phyloP scores from a whole-genome alignment of 2,888 invertebrate species.

The Prosapia bicincta region DNA sequence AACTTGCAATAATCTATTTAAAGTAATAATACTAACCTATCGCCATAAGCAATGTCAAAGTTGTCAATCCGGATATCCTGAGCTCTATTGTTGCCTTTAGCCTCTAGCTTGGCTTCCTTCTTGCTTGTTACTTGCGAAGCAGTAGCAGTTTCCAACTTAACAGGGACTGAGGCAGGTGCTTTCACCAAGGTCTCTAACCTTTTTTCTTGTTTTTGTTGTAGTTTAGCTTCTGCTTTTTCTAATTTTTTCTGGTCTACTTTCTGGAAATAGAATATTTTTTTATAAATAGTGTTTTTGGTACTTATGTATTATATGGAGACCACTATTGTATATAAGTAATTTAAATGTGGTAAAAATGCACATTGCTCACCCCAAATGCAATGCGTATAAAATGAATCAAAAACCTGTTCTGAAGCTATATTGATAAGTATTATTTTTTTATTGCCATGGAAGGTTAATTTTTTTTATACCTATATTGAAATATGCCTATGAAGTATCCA shows the following conservation, averaged over 20 bases:
- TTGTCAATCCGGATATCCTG: conserved; percentile 97
- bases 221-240: conserved; percentile 92
- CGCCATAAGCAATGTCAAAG: conserved; percentile 97
- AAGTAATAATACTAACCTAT: conserved; percentile 64
- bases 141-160: conserved; percentile 70
- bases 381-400: no score
- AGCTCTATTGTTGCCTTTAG: conserved; percentile 83
- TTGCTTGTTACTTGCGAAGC: conserved; percentile 92
- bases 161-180: conserved; percentile 42
- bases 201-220: conserved; percentile 91
- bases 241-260: conserved; percentile 93
- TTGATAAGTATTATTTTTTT: no score
- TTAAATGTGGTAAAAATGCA: no score
- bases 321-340: no score
- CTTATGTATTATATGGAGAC: no score
- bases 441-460: no score
- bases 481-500: no score
- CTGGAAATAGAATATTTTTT: conserved; percentile 55
- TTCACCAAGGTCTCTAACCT: conserved; percentile 46
- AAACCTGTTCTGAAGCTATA: no score
- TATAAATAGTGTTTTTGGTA: no score
- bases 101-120: conserved; percentile 87
- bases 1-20: no score
- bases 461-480: no score
- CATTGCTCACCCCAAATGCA: no score